phyloP scores from a whole-genome alignment of 2,888 invertebrate species.

The Metopia argyrocephala region DNA sequence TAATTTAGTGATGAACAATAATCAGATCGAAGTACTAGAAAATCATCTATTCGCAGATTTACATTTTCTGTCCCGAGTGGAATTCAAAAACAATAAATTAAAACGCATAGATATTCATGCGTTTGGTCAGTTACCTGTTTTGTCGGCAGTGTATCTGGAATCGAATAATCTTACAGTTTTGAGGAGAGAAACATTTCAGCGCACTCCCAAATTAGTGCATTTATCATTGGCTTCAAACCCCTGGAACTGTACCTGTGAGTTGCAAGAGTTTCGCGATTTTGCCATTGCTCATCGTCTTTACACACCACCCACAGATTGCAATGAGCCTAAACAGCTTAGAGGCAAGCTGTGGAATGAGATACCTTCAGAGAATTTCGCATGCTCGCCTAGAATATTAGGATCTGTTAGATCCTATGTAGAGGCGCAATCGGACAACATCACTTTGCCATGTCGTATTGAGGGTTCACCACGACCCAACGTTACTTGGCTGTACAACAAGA shows the following conservation, averaged over 20 bases:
- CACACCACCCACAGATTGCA: constrained; percentile 86
- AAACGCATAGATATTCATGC: constrained; percentile 84
- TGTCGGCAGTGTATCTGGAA: constrained; percentile 85
- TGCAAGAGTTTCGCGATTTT: constrained; percentile 89
- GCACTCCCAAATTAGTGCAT: constrained; percentile 84
- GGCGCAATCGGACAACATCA: constrained; percentile 83
- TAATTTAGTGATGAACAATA: constrained; percentile 86
- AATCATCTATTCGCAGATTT: constrained; percentile 88
- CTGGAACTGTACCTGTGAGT: constrained; percentile 92
- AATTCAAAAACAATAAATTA: constrained; percentile 87
- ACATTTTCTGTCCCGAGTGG: constrained; percentile 86
- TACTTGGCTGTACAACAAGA: constrained; percentile 81
- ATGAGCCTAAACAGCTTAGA: constrained; percentile 84
- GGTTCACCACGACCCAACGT: constrained; percentile 86
- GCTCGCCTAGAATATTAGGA: constrained; percentile 85
- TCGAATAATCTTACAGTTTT: constrained; percentile 86
- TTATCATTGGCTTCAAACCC: constrained; percentile 89
- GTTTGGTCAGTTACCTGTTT: constrained; percentile 84
- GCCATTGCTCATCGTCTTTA: constrained; percentile 86
- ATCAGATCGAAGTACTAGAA: constrained; percentile 85
- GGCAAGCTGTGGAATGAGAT: constrained; percentile 87
- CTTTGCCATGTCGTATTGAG: constrained; percentile 83
- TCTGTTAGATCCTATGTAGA: constrained; percentile 80
- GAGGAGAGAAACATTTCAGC: constrained; percentile 83
- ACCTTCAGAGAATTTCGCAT: constrained; percentile 87